Base-by-base conservation (phyloP, 2,113 vertebrate genomes). In the Sylvia atricapilla region DNA sequence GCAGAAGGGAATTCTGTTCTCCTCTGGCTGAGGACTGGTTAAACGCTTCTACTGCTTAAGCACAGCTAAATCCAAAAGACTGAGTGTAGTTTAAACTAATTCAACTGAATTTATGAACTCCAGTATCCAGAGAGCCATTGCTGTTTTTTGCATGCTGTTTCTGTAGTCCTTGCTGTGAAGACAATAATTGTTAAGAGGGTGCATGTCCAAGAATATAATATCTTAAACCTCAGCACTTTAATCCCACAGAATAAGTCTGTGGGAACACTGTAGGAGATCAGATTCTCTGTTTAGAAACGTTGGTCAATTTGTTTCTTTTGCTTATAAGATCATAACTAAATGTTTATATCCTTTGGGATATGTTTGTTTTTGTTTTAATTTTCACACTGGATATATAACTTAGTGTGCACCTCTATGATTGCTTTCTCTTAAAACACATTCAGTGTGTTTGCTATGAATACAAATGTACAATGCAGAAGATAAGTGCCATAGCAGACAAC, bases 351-450 rank as follows among this genome's bases (percentile, higher is more conserved):
- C 84, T 94, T 91, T 81, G 33, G 41, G 44, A n/a, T 84, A 50
- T 58, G 49, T 89, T 95, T 84, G 84, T 8, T 87, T 39, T 74
- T 92, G 44, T 47, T 88, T 87, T 93, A 94, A 82, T 95, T 91
- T 91, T 89, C 74, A 78, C 58, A 58, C 17, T 91, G 67, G 41
- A 64, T 85, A n/a, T 91, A 60, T 64, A 94, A 89, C 31, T 68
- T 94, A 33, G 30, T 50, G 41, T 25, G 21, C 47, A 82, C 82
- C 53, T 86, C 52, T 64, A 63, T 53, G 68, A 89, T 81, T 75
- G 37, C 47, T 87, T 95, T 95, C 20, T 85, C 37, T 93, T 95
- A 94, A 90, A 91, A 68, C n/a, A 44, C 37, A 58, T 53, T 44
- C 41, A 53, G 21, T 56, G 10, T 68, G 59, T 92, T 91, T 78